Evolutionary conservation across 2,888 invertebrate species (phyloP).

Genomic region (Hirtodrosophila cameraria): DNA sequence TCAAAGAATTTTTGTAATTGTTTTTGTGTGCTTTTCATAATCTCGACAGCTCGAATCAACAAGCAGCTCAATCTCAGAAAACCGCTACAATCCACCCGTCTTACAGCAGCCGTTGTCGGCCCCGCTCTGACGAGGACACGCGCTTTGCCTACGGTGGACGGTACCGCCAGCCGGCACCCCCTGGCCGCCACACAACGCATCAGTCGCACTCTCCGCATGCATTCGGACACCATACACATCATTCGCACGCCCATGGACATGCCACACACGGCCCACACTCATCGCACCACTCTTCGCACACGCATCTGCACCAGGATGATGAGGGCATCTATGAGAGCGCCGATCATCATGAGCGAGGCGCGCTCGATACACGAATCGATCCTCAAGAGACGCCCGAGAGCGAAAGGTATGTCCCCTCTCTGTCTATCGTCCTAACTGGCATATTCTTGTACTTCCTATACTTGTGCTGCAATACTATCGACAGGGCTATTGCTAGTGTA

Average conservation of each 20-base stretch:
- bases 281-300: slow-evolving; percentile 86
- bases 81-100: slow-evolving; percentile 85
- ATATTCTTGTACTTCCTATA: too few relatives aligned
- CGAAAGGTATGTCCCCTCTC: slow-evolving; percentile 92
- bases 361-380: slow-evolving; percentile 86
- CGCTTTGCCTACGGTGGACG: slow-evolving; percentile 90
- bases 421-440: slow-evolving; percentile 25
- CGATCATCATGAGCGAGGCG: slow-evolving; percentile 88
- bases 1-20: slow-evolving; percentile 21
- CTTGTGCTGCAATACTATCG: too few relatives aligned
- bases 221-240: slow-evolving; percentile 85
- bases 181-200: slow-evolving; percentile 85
- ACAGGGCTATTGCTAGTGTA: too few relatives aligned
- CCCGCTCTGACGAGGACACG: slow-evolving; percentile 88
- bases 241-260: slow-evolving; percentile 84
- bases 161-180: slow-evolving; percentile 83
- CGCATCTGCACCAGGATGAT: slow-evolving; percentile 88
- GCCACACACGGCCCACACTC: slow-evolving; percentile 84
- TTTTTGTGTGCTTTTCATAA: slow-evolving; percentile 39
- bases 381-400: slow-evolving; percentile 93
- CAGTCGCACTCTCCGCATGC: slow-evolving; percentile 85
- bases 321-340: slow-evolving; percentile 95
- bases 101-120: slow-evolving; percentile 86
- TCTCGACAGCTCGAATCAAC: slow-evolving; percentile 84
- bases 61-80: slow-evolving; percentile 85